Conservation (phyloP, 2,113 vertebrate species). For the Podarcis cretensis region DNA sequence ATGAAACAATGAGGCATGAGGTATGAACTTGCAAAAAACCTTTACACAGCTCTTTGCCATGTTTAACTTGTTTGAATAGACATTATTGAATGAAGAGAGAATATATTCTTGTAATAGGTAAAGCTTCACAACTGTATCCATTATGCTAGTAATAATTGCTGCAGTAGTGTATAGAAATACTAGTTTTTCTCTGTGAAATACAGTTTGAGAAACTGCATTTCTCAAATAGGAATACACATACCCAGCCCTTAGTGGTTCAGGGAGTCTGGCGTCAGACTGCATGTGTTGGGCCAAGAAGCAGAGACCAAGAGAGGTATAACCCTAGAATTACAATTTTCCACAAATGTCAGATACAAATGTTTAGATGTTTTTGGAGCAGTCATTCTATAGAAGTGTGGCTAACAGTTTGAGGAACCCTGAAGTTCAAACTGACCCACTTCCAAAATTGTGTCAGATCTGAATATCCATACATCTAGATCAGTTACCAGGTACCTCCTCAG, state of each 20-base stretch:
- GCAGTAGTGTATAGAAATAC: background rate
- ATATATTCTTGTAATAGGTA: background rate
- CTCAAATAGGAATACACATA: background rate
- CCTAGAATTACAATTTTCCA: background rate
- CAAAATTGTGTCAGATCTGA: background rate
- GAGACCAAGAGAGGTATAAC: background rate
- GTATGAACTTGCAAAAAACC: background rate
- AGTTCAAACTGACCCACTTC: background rate
- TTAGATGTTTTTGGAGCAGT: background rate
- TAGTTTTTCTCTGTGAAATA: background rate
- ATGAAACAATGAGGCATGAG: background rate
- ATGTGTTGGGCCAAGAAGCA: background rate
- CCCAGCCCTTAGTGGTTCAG: background rate
- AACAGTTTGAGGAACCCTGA: background rate
- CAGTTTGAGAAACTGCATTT: background rate
- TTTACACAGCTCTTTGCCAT: background rate
- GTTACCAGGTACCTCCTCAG: rapidly evolving
- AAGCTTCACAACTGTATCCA: background rate
- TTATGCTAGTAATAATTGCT: background rate
- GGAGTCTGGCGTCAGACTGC: background rate
- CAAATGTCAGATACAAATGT: background rate
- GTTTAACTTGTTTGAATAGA: background rate
- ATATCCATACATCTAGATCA: constrained; percentile 19
- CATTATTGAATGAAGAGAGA: background rate
- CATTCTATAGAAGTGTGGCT: background rate